Evolutionary conservation across 1,140 invertebrate species (phyloP), one percentile per base, ranked within the genome.

Genomic region (Daktulosphaira vitifoliae): DNA sequence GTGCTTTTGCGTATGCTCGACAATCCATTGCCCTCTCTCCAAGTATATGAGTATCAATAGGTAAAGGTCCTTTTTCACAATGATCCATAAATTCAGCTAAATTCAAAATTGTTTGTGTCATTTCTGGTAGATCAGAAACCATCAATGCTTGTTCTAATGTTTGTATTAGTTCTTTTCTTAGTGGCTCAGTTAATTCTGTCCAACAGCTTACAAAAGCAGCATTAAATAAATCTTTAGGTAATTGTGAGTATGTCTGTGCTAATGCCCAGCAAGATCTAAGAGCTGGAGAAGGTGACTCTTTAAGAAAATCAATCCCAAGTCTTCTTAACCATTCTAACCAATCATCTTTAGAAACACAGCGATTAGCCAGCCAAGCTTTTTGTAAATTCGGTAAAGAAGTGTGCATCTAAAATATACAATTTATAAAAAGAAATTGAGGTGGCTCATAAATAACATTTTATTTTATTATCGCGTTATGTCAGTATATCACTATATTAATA

Each of bases 11-110:
- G 74, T 87, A 90, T 1, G 86, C 87, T 67, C 84, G 74, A 70
- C 81, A 78, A 54, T 72, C 69, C 85, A 91, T 91, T 0, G 89
- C 89, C 37, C 87, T 77, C 67, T 89, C 85, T 0, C 88, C 88
- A 0, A 91, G 73, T 18, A 98, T 76, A 51, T 88, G 85, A 0
- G 88, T 84, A 66, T 94, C 87, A 20, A 99, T 80, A 1, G 96
- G 94, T 59, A 99, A 76, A 0, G 92, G 89, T 15, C 96, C 94
- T 79, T 92, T 92, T 72, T 99, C 96, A 73, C 94, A 98, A 73
- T 99, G 96, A 71, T 99, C 96, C 92, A 99, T 98, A 71, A 99
- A 99, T 77, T 99, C 96, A 0, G 95, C 95, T 25, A 99, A 78
- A 77, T 99, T 99, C 2, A 99, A 78, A 66, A 99, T 89, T 0